Base-by-base conservation (phyloP, 1,140 invertebrate species). In the Batillaria attramentaria region DNA sequence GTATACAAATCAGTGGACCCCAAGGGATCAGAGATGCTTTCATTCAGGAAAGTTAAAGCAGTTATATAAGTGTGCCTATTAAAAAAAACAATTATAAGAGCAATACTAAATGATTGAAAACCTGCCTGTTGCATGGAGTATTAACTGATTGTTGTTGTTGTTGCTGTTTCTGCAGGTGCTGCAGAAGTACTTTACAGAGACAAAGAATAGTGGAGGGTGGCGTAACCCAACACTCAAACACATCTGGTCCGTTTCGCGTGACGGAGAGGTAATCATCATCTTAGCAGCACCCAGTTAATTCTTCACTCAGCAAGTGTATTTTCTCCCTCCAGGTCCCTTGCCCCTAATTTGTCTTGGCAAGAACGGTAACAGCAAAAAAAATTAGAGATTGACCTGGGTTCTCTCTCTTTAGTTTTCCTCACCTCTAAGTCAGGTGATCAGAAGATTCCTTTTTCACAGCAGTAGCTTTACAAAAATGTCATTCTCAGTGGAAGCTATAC, bases 221-320 rank as follows among this genome's bases (percentile, higher is more conserved):
- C 78, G 85, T 39, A 82, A 87, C 39, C 77, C 76, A 46, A 89
- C 87, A 46, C 87, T 92, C 20, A 75, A 86, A 39, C 81, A 92
- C 79, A 86, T 92, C 2, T 92, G 91, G 91, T 83, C 85, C 74
- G 85, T 92, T 4, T 80, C 89, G 73, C 85, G 92, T 24, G 84
- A 88, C 65, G 84, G 85, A 33, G 91, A 92, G 85, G 89, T 90
- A 79, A 79, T 69, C 46, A 28, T 18, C 20, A 8, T 6, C 39
- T 66, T 28, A 16, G 10, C 31, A 62, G 46, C n/a, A 54, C 16
- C 16, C 16, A 18, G n/a, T 54, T n/a, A 54, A 54, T 18, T 18
- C 46, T 18, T 0, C n/a, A 54, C n/a, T 54, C 46, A 54, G 16
- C 46, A 54, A 18, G 16, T 54, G n/a, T 16, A 54, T 18, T 1